phyloP scores from a whole-genome alignment of 2,113 vertebrate genomes.

The Eretmodus cyanostictus region DNA sequence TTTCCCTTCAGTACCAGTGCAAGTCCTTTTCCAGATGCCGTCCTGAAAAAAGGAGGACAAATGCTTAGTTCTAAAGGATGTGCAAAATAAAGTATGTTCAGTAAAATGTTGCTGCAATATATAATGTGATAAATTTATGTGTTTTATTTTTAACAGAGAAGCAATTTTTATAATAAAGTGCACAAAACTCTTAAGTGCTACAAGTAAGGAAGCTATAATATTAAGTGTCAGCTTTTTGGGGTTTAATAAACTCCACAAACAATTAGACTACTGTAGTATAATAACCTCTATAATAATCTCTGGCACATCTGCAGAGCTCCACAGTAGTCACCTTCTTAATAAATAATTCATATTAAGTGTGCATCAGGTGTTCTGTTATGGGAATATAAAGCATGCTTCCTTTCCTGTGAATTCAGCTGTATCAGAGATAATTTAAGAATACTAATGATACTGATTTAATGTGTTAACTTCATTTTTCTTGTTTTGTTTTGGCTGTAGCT shows the following conservation, averaged over 20 bases:
- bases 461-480: neutral
- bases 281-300: neutral
- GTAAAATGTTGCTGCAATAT: neutral
- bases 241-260: neutral
- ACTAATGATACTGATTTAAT: neutral
- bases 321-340: neutral
- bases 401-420: fast-evolving
- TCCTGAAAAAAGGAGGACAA: slow-evolving; percentile 27
- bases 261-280: neutral
- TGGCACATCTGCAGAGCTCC: neutral
- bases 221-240: fast-evolving
- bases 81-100: neutral
- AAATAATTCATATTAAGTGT: neutral
- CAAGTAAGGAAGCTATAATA: neutral
- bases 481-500: neutral
- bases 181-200: neutral
- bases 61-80: neutral
- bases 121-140: neutral
- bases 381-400: neutral
- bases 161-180: neutral
- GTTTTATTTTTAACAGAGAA: neutral
- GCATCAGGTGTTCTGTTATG: neutral
- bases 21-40: slow-evolving; percentile 60
- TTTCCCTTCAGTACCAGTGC: slow-evolving; percentile 65
- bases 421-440: fast-evolving